These are phyloP conservation scores for Nanorana parkeri DNA, from an alignment of 2,113 vertebrate genomes.

Conservation along the genomic window DNA sequence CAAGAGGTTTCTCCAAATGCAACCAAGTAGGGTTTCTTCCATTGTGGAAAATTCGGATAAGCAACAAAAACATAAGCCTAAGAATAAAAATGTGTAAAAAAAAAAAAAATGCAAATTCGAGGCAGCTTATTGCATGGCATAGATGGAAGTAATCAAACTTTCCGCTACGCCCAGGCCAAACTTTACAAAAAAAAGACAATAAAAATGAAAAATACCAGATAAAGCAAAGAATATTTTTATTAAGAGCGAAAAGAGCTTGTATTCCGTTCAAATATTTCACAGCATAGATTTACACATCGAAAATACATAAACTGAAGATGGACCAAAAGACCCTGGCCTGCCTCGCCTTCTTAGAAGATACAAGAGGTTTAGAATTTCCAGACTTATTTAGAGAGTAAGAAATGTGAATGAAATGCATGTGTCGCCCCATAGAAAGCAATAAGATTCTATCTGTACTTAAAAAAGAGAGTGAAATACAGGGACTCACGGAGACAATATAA, in stretches of 20 bases:
- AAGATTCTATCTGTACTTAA: too few relatives aligned
- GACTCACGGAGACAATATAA: too few relatives aligned
- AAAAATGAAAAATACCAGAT: conserved; percentile 58
- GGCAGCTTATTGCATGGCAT: conserved; percentile 49
- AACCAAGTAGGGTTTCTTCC: conserved; percentile 36
- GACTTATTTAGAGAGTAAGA: too few relatives aligned
- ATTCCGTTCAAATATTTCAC: conserved; percentile 48
- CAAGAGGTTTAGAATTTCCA: too few relatives aligned
- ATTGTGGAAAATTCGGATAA: conserved; percentile 54
- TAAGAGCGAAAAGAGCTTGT: conserved; percentile 49
- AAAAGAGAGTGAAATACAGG: too few relatives aligned
- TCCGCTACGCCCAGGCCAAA: conserved; percentile 49
- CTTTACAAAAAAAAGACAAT: conserved; percentile 55
- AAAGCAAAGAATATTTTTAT: conserved; percentile 54
- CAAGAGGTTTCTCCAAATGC: conserved; percentile 11
- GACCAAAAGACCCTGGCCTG: conserved; percentile 21
- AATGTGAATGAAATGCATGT: too few relatives aligned
- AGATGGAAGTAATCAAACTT: conserved; percentile 54
- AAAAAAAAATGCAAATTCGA: conserved; percentile 55
- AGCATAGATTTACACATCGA: conserved; percentile 38
- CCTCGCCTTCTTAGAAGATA: neutral
- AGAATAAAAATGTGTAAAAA: conserved; percentile 50
- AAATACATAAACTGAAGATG: conserved; percentile 34
- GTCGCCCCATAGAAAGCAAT: too few relatives aligned
- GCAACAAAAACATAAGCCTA: conserved; percentile 43